These are phyloP conservation scores for Epizoanthus fatuus DNA, from an alignment of 92 coral and sea anemone genomes.

Conservation along the genomic window DNA sequence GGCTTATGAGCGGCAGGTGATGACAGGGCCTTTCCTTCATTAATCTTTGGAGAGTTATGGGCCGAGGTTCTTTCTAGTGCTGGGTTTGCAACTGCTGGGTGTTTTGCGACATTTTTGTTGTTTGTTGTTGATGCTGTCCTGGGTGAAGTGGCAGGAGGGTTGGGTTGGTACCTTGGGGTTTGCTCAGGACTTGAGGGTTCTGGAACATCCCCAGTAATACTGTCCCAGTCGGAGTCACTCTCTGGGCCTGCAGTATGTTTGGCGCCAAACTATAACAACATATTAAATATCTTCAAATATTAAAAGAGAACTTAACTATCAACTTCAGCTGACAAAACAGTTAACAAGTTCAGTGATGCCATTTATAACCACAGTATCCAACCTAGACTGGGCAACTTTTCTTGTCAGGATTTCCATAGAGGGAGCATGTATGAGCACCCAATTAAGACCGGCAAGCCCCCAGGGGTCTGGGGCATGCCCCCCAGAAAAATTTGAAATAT, in stretches of 20 bases:
- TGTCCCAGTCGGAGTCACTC: conserved; percentile 99
- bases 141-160: conserved; percentile 73
- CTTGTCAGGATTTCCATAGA: too few species aligned
- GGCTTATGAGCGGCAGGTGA: conserved; percentile 65
- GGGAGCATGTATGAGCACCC: too few species aligned
- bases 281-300: not conserved
- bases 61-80: conserved; percentile 38
- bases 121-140: not conserved
- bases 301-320: too few species aligned
- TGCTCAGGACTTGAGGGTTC: conserved; percentile 84
- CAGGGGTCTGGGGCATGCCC: too few species aligned
- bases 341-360: too few species aligned
- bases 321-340: too few species aligned
- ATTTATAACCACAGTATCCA: too few species aligned
- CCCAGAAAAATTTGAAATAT: too few species aligned
- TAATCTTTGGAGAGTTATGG: conserved; percentile 45
- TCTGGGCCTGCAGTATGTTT: conserved; percentile 63
- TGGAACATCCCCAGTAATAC: conserved; percentile 90
- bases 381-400: too few species aligned
- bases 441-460: too few species aligned
- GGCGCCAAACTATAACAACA: conserved; percentile 55
- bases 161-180: conserved; percentile 74
- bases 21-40: not conserved
- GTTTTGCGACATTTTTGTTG: conserved; percentile 6
- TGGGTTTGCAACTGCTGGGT: conserved; percentile 16